These are phyloP conservation scores for Triplophysa bombifrons DNA, from an alignment of 2,797 vertebrate species.

Conservation along the genomic window DNA sequence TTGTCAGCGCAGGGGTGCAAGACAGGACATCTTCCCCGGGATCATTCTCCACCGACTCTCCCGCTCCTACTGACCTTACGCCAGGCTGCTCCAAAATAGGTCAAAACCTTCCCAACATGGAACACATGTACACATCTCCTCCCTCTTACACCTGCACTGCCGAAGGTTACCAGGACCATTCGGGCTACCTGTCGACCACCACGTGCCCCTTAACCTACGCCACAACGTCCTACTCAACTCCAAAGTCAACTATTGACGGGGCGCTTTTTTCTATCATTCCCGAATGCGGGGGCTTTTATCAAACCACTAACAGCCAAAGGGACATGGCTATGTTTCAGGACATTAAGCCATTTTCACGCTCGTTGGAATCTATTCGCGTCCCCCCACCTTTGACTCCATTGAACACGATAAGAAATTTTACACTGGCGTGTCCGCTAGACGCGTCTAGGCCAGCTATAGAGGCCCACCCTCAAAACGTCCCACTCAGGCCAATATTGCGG, in stretches of 20 bases:
- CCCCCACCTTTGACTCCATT: constrained; percentile 92
- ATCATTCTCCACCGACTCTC: constrained; percentile 72
- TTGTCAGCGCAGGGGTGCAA: constrained; percentile 79
- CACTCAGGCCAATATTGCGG: constrained; percentile 84
- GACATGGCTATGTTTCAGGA: constrained; percentile 82
- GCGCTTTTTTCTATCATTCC: constrained; percentile 85
- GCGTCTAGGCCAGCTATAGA: constrained; percentile 72
- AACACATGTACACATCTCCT: constrained; percentile 86
- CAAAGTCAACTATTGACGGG: constrained; percentile 80
- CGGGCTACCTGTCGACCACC: constrained; percentile 80
- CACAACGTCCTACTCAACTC: constrained; percentile 80
- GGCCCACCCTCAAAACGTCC: constrained; percentile 81
- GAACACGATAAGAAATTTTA: constrained; percentile 93
- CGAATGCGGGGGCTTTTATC: constrained; percentile 89
- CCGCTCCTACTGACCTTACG: constrained; percentile 58
- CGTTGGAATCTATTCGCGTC: constrained; percentile 83
- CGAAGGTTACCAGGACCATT: constrained; percentile 85
- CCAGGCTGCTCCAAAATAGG: constrained; percentile 79
- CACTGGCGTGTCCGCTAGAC: constrained; percentile 79
- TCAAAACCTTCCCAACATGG: constrained; percentile 82
- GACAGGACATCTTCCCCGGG: constrained; percentile 66
- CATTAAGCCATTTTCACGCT: constrained; percentile 86
- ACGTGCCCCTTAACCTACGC: constrained; percentile 82
- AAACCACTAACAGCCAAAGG: constrained; percentile 79
- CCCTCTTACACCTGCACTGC: constrained; percentile 82